These are phyloP conservation scores for Indicator indicator DNA, from an alignment of 2,113 vertebrate genomes.

Conservation along the genomic window DNA sequence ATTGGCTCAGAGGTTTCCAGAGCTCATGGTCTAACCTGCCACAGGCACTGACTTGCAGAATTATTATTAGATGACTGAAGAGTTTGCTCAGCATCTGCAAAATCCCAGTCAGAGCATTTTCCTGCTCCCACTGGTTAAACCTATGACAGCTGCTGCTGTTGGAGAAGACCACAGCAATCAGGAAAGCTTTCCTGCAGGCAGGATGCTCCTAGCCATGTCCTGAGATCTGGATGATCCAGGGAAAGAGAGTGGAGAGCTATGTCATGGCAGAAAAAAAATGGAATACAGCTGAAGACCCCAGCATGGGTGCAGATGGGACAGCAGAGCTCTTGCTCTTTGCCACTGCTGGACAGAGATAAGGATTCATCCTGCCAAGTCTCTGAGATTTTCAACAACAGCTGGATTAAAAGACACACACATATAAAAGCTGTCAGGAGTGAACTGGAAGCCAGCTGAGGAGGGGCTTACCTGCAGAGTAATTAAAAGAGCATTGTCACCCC, in stretches of 20 bases:
- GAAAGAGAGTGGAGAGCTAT: background rate
- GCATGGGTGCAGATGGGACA: rapidly evolving
- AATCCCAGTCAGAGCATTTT: background rate
- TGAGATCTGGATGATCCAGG: rapidly evolving
- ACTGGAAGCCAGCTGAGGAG: background rate
- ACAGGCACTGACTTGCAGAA: background rate
- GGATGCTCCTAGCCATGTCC: background rate
- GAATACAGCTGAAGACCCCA: rapidly evolving
- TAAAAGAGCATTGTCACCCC: background rate
- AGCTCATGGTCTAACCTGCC: background rate
- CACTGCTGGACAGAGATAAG: background rate
- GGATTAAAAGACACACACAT: background rate
- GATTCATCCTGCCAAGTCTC: background rate
- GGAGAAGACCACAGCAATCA: background rate
- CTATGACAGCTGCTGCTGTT: background rate
- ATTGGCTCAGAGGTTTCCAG: background rate
- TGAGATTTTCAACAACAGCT: background rate
- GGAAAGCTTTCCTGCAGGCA: background rate
- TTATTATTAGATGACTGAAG: background rate
- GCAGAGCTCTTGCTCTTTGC: background rate
- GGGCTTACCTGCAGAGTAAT: background rate
- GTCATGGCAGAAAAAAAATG: too few relatives aligned
- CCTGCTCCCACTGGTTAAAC: background rate
- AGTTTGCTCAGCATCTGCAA: background rate
- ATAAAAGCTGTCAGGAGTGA: background rate